Percentiles rank a stretch among this genome's conserved stretches.
These are phyloP conservation scores for Manis pentadactyla DNA, from an alignment of 2,797 vertebrate species.

Conservation along the genomic window DNA sequence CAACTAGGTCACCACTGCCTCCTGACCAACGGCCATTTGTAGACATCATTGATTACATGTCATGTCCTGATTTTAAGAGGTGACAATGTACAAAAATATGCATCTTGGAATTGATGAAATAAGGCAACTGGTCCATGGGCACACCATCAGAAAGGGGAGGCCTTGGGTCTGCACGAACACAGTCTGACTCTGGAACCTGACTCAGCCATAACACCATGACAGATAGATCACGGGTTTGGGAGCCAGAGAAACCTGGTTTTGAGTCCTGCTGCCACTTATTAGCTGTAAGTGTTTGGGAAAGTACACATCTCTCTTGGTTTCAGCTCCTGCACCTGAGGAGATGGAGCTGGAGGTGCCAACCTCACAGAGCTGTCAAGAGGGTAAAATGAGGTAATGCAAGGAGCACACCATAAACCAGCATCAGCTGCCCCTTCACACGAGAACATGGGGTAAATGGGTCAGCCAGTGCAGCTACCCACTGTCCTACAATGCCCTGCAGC, in stretches of 20 bases:
- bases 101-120: background rate
- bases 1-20: background rate
- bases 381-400: background rate
- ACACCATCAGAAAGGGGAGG: background rate
- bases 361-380: fast-evolving
- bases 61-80: background rate
- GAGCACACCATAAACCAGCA: background rate
- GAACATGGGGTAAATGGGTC: background rate
- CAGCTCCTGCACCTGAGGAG: background rate
- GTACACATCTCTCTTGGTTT: background rate
- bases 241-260: background rate
- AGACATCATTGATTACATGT: background rate
- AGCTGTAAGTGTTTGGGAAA: background rate
- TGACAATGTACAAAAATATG: background rate
- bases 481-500: background rate
- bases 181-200: background rate
- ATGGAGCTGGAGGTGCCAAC: background rate
- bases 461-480: fast-evolving
- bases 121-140: background rate
- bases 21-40: background rate
- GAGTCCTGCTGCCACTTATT: background rate
- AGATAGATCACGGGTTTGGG: background rate
- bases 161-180: background rate
- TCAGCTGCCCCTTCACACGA: background rate
- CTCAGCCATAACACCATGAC: background rate